Evolutionary conservation across 2,888 invertebrate genomes (phyloP), one percentile per base, ranked within the genome.

Genomic region (Panzeria rudis): DNA sequence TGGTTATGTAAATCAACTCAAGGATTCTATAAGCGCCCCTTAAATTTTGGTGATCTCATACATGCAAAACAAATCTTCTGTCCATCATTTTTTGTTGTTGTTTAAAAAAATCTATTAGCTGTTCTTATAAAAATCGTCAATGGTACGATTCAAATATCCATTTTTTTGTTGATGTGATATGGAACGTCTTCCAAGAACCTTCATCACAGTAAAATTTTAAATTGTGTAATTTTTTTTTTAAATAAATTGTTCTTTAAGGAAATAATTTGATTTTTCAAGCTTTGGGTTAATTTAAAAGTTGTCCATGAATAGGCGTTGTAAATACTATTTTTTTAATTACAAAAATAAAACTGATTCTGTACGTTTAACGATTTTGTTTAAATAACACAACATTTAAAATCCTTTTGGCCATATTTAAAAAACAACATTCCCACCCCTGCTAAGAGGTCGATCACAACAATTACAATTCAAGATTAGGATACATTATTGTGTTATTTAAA

Each of bases 401-500:
- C 44, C 47, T 1, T 64, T 78, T 82, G 50, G 35, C 59, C 56
- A 54, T 62, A 32, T 64, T 62, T 50, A 11, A 23, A n/a, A n/a
- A 52, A 71, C 41, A 62, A 78, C 32, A 29, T 29, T 52, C 7
- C n/a, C 50, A 41, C 44, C 23, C 15, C 6, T 17, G n/a, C n/a
- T 5, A 54, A 35, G 44, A 77, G 54, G n/a, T 13, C 29, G 25
- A 56, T 64, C 50, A 82, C 50, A 64, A 54, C 41, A 17, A 47
- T 44, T 20, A 15, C 25, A 52, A 29, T 64, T 35, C 20, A 52
- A 56, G 52, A 47, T 20, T 59, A 1, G 47, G 20, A 69, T 38
- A 29, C 71, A 81, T 80, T 61, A 5, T 68, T 76, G 82, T 78
- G 82, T 84, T 81, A 82, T 87, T 89, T 89, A 89, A 89, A 88